Base-by-base conservation (phyloP, 2,888 invertebrate species). In the Limnephilus marmoratus region DNA sequence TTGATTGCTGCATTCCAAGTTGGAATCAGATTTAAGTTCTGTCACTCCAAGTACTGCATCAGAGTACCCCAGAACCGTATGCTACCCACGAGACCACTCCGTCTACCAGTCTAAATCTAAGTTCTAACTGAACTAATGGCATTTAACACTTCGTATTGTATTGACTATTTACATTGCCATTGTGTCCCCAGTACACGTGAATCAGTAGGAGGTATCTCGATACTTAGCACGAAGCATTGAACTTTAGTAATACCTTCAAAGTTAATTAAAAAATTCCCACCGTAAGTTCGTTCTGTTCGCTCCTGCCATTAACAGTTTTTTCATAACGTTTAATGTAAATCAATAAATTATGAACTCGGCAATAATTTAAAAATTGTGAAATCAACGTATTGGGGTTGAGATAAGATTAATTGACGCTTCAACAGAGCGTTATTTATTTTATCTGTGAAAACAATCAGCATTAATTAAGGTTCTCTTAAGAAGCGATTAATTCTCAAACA, bases 121-220 rank as follows among this genome's bases (percentile, higher is more conserved):
- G 68, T 31, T 34, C 82, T 37, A 31, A 83, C 83, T 24, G 34
- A 18, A 37, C 83, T 83, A 37, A 83, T 83, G 83, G 24, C 83
- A 83, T 83, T 83, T 37, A 83, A 34, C 83, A 83, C 83, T 83
- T 34, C 83, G 83, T 34, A 83, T 83, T 83, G 83, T 83, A 83
- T 83, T 83, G 83, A 83, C 83, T 37, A 34, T 83, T 83, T 68
- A 68, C 68, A 68, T 68, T n/a, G 7, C 83, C 37, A 83, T 34
- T 41, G 83, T 83, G 83, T 83, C 41, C 41, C 83, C 41, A 41
- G 37, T 41, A 83, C 83, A 83, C 37, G 34, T 24, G 83, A 24
- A 83, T 34, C 37, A 41, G 37, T 13, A 31, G 15, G 83, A 41
- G 37, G 37, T 83, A 37, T 83, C 31, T 34, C 83, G 18, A 31